Evolutionary conservation across 2,797 vertebrate genomes (phyloP).

Genomic region (Uromys caudimaculatus): DNA sequence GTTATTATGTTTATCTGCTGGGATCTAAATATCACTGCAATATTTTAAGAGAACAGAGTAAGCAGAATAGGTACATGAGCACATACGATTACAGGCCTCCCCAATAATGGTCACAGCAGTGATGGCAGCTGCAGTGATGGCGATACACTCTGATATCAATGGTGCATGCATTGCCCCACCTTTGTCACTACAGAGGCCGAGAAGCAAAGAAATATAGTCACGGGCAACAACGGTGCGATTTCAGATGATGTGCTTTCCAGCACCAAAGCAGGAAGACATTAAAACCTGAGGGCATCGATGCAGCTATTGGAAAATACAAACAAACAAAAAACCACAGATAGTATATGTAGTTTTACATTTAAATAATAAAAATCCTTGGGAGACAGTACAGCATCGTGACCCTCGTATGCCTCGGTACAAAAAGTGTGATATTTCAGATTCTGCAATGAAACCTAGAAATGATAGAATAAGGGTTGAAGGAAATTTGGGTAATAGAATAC

Average conservation of each 20-base stretch:
- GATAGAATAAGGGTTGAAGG: conserved; percentile 5
- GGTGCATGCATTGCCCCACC: background rate
- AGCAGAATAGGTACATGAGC: background rate
- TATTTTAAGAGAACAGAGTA: conserved; percentile 32
- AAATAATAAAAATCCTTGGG: background rate
- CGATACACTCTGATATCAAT: background rate
- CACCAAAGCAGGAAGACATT: background rate
- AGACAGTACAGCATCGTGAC: background rate
- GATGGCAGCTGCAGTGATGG: background rate
- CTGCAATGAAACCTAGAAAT: background rate
- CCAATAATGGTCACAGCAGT: too few relatives aligned
- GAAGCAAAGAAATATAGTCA: background rate
- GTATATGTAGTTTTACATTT: conserved; percentile 31
- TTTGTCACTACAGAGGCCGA: background rate
- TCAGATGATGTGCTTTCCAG: conserved; percentile 41
- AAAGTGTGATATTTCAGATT: conserved; percentile 27
- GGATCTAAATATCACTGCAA: background rate
- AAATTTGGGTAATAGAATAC: background rate
- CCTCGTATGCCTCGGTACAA: conserved; percentile 4
- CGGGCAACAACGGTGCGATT: background rate
- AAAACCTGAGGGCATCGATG: conserved; percentile 30
- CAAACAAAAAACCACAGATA: background rate
- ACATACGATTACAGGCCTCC: background rate
- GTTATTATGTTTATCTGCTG: background rate
- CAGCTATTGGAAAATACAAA: background rate